A percentile compares a stretch with the other conserved stretches of the same genome.
Evolutionary conservation across 2,113 vertebrate species (phyloP).

Genomic region (Takifugu flavidus): DNA sequence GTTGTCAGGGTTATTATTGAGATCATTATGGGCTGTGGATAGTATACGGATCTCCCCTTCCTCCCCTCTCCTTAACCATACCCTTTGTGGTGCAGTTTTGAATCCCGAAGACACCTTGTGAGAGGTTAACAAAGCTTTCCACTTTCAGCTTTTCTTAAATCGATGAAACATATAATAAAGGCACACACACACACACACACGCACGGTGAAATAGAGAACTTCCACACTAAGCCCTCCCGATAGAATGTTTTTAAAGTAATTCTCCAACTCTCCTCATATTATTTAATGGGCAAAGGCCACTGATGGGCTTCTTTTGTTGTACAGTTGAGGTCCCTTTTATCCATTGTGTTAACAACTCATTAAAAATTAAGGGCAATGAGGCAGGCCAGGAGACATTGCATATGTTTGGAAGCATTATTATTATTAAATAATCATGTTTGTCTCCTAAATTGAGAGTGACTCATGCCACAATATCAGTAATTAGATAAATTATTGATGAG

Average conservation of each 20-base stretch:
- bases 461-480: slow-evolving; percentile 84
- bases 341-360: slow-evolving; percentile 78
- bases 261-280: slow-evolving; percentile 54
- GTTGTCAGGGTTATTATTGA: slow-evolving; percentile 75
- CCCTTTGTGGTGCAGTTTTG: slow-evolving; percentile 49
- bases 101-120: slow-evolving; percentile 43
- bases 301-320: slow-evolving; percentile 71
- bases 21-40: slow-evolving; percentile 73
- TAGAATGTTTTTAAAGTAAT: not conserved
- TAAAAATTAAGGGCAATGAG: slow-evolving; percentile 76
- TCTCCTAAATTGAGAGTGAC: slow-evolving; percentile 89
- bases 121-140: slow-evolving; percentile 62
- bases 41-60: slow-evolving; percentile 51
- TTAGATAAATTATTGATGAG: slow-evolving; percentile 93
- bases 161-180: slow-evolving; percentile 28
- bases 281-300: slow-evolving; percentile 71
- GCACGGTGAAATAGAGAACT: not conserved
- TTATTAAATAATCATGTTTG: slow-evolving; percentile 92
- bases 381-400: slow-evolving; percentile 71
- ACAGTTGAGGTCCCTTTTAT: slow-evolving; percentile 61
- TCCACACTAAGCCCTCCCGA: too few species aligned
- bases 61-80: slow-evolving; percentile 21
- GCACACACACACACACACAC: slow-evolving; percentile 11
- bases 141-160: slow-evolving; percentile 53
- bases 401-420: slow-evolving; percentile 87